Conservation (phyloP, 2,113 vertebrate species). For the Coregonus clupeaformis region DNA sequence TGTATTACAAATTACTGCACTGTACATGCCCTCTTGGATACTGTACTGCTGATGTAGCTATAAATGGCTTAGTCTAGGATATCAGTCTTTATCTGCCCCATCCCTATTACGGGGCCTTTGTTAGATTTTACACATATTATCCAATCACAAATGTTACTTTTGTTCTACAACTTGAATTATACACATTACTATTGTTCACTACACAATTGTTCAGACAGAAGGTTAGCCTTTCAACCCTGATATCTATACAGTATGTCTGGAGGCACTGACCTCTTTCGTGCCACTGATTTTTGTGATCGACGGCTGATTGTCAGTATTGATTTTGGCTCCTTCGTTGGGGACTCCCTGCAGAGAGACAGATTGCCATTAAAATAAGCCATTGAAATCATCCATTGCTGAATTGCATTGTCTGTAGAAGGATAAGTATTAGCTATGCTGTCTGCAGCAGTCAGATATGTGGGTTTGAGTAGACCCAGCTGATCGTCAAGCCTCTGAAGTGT, state of each 20-base stretch:
- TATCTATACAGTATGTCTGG: conserved; percentile 46
- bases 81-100: not conserved
- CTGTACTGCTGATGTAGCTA: not conserved
- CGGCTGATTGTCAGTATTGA: conserved; percentile 66
- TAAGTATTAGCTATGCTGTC: conserved; percentile 1
- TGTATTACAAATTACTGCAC: not conserved
- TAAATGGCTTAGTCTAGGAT: not conserved
- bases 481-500: not conserved
- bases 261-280: conserved; percentile 57
- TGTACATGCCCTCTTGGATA: not conserved
- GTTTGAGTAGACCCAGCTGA: not conserved
- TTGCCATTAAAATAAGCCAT: conserved; percentile 52
- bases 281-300: conserved; percentile 51
- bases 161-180: not conserved
- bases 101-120: not conserved
- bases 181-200: too few relatives aligned
- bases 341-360: conserved; percentile 53
- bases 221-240: not conserved
- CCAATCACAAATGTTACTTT: not conserved
- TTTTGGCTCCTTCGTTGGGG: conserved; percentile 56
- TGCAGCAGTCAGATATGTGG: not conserved
- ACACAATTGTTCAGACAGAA: not conserved
- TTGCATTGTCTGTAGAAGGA: conserved; percentile 1
- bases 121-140: not conserved
- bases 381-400: conserved; percentile 10